phyloP scores from a whole-genome alignment of 2,888 invertebrate genomes.

The Drosophila ezoana region DNA sequence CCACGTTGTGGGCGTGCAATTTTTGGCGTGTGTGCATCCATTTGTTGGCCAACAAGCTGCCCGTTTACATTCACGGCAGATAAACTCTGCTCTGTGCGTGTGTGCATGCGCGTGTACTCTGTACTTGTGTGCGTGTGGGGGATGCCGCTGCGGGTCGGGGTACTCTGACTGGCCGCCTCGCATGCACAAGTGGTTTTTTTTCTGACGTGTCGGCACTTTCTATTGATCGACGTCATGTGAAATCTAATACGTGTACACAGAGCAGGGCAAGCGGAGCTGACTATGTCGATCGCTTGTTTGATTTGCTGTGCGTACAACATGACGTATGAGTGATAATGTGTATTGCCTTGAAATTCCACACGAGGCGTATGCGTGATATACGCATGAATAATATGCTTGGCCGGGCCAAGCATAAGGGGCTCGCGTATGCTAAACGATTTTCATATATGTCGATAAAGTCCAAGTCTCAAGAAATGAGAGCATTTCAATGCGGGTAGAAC shows the following conservation, averaged over 20 bases:
- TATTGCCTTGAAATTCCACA: constrained; percentile 61
- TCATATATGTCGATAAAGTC: constrained; percentile 20
- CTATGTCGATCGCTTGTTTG: constrained; percentile 22
- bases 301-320: constrained; percentile 54
- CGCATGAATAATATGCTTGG: constrained; percentile 32
- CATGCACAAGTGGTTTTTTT: constrained; percentile 58
- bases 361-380: constrained; percentile 59
- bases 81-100: constrained; percentile 14
- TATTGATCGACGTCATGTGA: constrained; percentile 65
- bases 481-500: constrained; percentile 9
- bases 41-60: constrained; percentile 59
- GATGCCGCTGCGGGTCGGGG: background rate
- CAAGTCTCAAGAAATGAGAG: constrained; percentile 12
- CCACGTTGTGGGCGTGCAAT: constrained; percentile 65
- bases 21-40: constrained; percentile 66
- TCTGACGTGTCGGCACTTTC: constrained; percentile 51
- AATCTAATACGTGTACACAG: constrained; percentile 67
- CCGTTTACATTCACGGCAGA: constrained; percentile 64
- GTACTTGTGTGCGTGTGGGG: background rate
- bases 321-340: constrained; percentile 70
- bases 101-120: background rate
- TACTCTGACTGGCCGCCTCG: constrained; percentile 7
- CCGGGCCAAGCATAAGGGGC: background rate
- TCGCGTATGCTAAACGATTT: constrained; percentile 25
- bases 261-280: constrained; percentile 5